Base-by-base conservation (phyloP, 2,113 vertebrate genomes). In the Petromus typicus region DNA sequence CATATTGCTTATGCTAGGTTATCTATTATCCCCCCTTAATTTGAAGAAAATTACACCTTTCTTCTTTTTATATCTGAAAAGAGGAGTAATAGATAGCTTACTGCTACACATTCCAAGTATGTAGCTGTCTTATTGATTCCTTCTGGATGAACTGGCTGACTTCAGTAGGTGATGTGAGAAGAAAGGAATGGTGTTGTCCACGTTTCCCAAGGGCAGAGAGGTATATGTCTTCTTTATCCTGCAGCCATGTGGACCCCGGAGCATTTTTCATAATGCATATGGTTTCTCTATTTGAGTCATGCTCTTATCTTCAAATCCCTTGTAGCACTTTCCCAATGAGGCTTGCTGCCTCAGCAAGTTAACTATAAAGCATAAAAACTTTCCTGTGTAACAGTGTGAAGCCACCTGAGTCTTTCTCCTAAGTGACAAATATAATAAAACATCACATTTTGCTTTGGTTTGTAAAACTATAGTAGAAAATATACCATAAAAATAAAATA, bases 281-380 rank as follows among this genome's bases (percentile, higher is more conserved):
- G 89, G 80, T 95, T 96, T 93, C 87, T 94, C 71, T 79, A 67
- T 94, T 56, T 71, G 82, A 91, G 45, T 82, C 93, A 88, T 96
- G 96, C 76, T 97, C 59, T 97, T 92, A 94, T 94, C 79, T 89
- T 90, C 71, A 95, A 57, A 66, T 94, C n/a, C 66, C 92, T 97
- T 82, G 61, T 89, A 94, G 56, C 73, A 71, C 56, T 95, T 95
- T 91, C 89, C 89, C 88, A 14, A 23, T 56, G 86, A 79, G 59
- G 48, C 30, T 69, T 95, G 88, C 79, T 96, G 81, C 80, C 57
- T 87, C 94, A 97, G 80, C 84, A 97, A 97, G 48, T 90, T 97
- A 54, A 61, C 43, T 75, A 10, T 48, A 61, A 61, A 92, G 66
- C 18, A 48, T 80, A 93, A 95, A 51, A 92, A 87, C 91, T 93